These are phyloP conservation scores for Copidosoma floridanum DNA, from an alignment of 1,140 invertebrate species.

Conservation along the genomic window DNA sequence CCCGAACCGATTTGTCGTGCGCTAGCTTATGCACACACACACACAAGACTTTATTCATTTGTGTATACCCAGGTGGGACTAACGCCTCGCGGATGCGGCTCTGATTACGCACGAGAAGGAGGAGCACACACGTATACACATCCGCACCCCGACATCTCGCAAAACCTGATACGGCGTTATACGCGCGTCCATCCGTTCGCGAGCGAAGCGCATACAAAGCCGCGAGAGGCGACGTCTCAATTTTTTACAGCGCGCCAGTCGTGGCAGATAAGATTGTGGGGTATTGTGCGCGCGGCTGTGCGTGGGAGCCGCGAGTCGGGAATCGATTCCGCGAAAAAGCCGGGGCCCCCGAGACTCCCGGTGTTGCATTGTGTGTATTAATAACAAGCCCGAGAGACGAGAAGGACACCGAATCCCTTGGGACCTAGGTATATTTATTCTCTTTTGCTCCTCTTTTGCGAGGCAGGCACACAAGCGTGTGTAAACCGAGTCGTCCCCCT, in stretches of 20 bases:
- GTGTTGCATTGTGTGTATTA: no score
- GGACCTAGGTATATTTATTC: no score
- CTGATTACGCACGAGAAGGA: slow-evolving; percentile 50
- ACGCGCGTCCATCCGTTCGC: slow-evolving; percentile 35
- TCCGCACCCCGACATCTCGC: slow-evolving; percentile 45
- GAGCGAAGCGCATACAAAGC: slow-evolving; percentile 35
- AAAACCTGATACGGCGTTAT: slow-evolving; percentile 47
- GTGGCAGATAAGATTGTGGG: slow-evolving; percentile 47
- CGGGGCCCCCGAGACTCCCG: no score
- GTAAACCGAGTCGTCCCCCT: no score
- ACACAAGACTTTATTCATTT: neutral
- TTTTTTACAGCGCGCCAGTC: slow-evolving; percentile 49
- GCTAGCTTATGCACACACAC: neutral
- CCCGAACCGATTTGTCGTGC: slow-evolving; percentile 36
- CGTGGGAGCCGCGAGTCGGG: no score
- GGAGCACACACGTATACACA: no score
- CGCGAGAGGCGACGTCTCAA: slow-evolving; percentile 45
- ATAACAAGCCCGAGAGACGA: neutral
- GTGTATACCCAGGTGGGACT: neutral
- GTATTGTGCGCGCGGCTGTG: neutral
- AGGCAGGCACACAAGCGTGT: no score
- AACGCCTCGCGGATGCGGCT: slow-evolving; percentile 43
- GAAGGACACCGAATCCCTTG: no score
- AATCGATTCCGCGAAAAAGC: slow-evolving; percentile 27
- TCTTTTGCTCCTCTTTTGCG: neutral